phyloP scores from a whole-genome alignment of 1,140 invertebrate species.

The Papilio dardanus region DNA sequence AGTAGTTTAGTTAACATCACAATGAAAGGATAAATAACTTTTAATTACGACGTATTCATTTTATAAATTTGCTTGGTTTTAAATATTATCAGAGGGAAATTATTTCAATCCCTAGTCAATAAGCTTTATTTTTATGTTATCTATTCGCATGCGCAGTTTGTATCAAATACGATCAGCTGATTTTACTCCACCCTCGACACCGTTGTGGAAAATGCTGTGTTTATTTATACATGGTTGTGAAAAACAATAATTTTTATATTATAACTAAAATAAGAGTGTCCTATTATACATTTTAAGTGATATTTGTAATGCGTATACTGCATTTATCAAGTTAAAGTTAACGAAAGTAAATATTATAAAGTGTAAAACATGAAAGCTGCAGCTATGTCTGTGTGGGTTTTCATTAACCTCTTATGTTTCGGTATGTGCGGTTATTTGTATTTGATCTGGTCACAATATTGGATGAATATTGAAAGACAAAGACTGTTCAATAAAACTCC shows the following conservation, averaged over 20 bases:
- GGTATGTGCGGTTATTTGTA: constrained; percentile 89
- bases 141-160: constrained; percentile 44
- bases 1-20: no score
- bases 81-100: not conserved
- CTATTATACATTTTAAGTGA: constrained; percentile 6
- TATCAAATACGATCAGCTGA: constrained; percentile 54
- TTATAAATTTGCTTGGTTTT: not conserved
- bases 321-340: not conserved
- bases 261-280: not conserved
- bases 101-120: not conserved
- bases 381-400: constrained; percentile 87
- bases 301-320: not conserved
- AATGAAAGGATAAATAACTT: no score
- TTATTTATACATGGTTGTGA: constrained; percentile 29
- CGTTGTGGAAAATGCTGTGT: constrained; percentile 20
- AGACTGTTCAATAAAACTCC: constrained; percentile 72
- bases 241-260: constrained; percentile 2
- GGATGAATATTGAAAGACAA: constrained; percentile 84
- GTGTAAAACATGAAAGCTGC: constrained; percentile 83
- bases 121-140: constrained; percentile 18
- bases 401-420: constrained; percentile 87
- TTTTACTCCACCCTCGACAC: constrained; percentile 55
- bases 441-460: constrained; percentile 87
- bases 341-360: constrained; percentile 32
- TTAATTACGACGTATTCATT: no score